phyloP scores from a whole-genome alignment of 2,888 invertebrate genomes.

The Noctua fimbriata region DNA sequence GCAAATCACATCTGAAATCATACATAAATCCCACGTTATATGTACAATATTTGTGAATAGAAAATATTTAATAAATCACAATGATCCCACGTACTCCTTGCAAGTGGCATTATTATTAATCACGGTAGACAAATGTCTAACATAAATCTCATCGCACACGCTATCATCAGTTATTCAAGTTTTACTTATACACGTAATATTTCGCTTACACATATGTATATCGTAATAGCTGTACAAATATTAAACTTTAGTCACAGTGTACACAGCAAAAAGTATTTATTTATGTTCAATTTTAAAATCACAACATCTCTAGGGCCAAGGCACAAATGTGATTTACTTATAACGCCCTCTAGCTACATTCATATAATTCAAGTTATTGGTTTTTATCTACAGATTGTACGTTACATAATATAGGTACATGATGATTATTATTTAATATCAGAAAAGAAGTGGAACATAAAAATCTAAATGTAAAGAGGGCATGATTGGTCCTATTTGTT shows the following conservation, averaged over 20 bases:
- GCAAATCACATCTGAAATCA: constrained; percentile 59
- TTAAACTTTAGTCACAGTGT: constrained; percentile 64
- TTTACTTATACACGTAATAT: constrained; percentile 56
- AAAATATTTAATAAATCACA: constrained; percentile 65
- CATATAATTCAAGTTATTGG: constrained; percentile 59
- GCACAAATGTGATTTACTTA: constrained; percentile 86
- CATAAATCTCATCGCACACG: constrained; percentile 43
- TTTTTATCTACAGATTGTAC: constrained; percentile 63
- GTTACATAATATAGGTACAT: constrained; percentile 50
- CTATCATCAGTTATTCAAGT: constrained; percentile 48
- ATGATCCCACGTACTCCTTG: constrained; percentile 52
- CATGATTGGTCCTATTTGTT: constrained; percentile 58
- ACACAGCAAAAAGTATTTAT: constrained; percentile 59
- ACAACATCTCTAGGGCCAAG: constrained; percentile 87
- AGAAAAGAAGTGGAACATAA: constrained; percentile 31
- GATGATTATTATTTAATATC: constrained; percentile 38
- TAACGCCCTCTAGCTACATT: constrained; percentile 78
- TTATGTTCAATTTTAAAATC: constrained; percentile 78
- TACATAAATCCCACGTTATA: constrained; percentile 58
- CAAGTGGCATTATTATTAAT: constrained; percentile 48
- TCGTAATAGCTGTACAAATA: constrained; percentile 71
- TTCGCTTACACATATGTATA: constrained; percentile 68
- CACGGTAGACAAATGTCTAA: constrained; percentile 52
- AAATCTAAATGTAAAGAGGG: constrained; percentile 40
- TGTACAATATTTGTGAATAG: constrained; percentile 61